Evolutionary conservation across 1,140 invertebrate species (phyloP), one percentile per base, ranked within the genome.

Genomic region (Cotesia glomerata): DNA sequence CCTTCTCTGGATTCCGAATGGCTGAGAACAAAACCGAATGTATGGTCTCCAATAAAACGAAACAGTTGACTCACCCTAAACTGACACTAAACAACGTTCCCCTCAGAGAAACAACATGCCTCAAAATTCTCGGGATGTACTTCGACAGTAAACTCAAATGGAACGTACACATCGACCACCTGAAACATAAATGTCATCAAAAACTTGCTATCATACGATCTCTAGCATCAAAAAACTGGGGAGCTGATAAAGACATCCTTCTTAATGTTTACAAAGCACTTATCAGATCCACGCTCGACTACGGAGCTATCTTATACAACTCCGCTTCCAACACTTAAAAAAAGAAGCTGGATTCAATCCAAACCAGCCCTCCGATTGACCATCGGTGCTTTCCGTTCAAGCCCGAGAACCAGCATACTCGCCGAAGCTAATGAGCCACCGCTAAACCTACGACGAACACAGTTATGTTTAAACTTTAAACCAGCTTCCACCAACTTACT

Each of bases 121-220:
- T 56, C 7, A 75, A 75, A 76, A 73, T 78, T 4, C 71, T 79
- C 0, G 78, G 75, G 1, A n/a, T 75, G 2, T 56, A 39, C 5
- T 74, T 80, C 54, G 72, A 78, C 49, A 35, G 58, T 0, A 72
- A 70, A 65, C 5, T 77, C 11, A 71, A 49, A 3, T 80, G 69
- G 74, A 74, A 59, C 59, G 8, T 8, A 0, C 66, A 76, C n/a
- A 63, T 77, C 59, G n/a, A 66, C 11, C 8, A 18, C 2, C 16
- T 66, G 1, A 14, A 1, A 49, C 7, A 3, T 11, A 26, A 66
- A 5, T 66, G 64, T 26, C 5, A 49, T 26, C 9, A 14, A 2
- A 39, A 39, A 39, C 45, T 18, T 5, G 49, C 39, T 26, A 45
- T 66, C 1, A 13, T 66, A 8, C 3, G 49, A 16, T 9, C 2